A percentile compares a stretch with the other conserved stretches of the same genome.
Conservation (phyloP, 2,888 invertebrate species). For the Drosophila percnosoma region DNA sequence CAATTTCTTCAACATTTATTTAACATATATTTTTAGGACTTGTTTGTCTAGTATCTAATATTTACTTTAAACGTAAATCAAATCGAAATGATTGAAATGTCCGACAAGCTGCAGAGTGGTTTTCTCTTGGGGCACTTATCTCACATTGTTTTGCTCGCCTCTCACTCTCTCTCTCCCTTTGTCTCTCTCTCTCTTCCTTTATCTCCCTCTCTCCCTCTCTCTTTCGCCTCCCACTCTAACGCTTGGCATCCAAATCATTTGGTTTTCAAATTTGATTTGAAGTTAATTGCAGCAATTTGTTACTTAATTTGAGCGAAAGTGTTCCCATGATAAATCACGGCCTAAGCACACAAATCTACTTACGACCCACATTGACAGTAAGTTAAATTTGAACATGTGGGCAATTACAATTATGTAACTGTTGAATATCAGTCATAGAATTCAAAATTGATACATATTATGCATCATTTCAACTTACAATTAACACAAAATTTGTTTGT, state of each 20-base stretch:
- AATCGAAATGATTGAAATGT: constrained; percentile 50
- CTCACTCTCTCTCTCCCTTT: not conserved
- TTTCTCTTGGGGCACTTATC: constrained; percentile 14
- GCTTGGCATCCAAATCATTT: not conserved
- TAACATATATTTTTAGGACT: constrained; percentile 12
- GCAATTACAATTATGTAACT: not conserved
- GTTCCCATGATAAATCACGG: constrained; percentile 54
- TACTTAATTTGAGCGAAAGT: constrained; percentile 66
- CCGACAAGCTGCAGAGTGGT: constrained; percentile 8
- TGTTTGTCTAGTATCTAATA: constrained; percentile 21
- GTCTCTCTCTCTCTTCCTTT: not conserved
- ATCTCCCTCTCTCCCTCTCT: not conserved
- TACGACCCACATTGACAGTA: constrained; percentile 42
- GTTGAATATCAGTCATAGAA: not conserved
- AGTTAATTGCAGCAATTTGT: constrained; percentile 69
- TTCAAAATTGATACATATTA: not conserved
- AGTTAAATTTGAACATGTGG: not conserved
- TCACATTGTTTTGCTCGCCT: constrained; percentile 5
- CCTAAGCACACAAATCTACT: constrained; percentile 41
- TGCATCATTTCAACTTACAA: not conserved
- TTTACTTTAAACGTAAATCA: constrained; percentile 26
- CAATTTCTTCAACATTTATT: not conserved
- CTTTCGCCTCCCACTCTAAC: constrained; percentile 14
- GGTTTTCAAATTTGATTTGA: constrained; percentile 13
- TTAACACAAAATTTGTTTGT: not conserved